Conservation (phyloP, 2,113 vertebrate genomes). For the Ariopsis seemanni region DNA sequence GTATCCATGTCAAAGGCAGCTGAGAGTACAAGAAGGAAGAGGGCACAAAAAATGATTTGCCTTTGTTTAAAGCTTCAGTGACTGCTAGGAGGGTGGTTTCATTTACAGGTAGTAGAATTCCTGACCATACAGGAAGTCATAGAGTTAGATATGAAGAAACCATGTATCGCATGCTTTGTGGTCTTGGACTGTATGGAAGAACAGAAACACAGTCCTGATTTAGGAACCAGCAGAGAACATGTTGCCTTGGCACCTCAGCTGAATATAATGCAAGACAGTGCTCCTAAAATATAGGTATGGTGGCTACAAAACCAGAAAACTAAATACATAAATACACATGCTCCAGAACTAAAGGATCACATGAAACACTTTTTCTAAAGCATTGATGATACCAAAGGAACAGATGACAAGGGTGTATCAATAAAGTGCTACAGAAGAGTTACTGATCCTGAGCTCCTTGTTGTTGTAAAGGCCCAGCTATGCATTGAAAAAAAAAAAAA, state of each 20-base stretch:
- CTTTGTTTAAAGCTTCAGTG: neutral
- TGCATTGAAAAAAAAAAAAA: neutral
- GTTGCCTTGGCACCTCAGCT: neutral
- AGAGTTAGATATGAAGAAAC: neutral
- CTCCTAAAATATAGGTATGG: neutral
- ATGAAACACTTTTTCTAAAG: neutral
- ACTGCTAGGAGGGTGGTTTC: neutral
- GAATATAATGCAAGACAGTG: neutral
- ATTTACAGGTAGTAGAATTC: neutral
- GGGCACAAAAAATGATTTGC: neutral
- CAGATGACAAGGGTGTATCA: neutral
- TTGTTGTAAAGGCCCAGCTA: neutral
- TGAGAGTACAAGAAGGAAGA: neutral
- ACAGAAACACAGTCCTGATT: neutral
- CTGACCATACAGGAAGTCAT: neutral
- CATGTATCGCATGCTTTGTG: neutral
- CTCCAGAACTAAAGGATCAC: neutral
- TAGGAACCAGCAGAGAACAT: neutral
- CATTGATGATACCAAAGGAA: neutral
- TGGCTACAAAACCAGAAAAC: neutral
- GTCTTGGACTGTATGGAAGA: neutral
- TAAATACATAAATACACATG: neutral
- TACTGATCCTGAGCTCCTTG: neutral
- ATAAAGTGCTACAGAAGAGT: neutral
- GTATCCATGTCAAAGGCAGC: neutral